Base-by-base conservation (phyloP, 1,140 invertebrate genomes). In the Centruroides vittatus region DNA sequence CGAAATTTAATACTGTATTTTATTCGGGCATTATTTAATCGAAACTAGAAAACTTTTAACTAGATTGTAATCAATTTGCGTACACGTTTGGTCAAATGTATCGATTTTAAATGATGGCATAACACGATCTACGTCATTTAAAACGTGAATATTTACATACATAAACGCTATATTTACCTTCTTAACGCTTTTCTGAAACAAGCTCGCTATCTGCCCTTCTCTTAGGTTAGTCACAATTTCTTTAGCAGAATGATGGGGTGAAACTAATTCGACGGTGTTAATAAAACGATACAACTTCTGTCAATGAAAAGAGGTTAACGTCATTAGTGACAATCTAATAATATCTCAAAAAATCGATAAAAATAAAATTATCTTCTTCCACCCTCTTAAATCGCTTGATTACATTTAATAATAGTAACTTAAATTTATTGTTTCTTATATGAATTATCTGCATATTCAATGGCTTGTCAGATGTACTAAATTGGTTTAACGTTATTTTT, bases 181-280 rank as follows among this genome's bases (percentile, higher is more conserved):
- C 79, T 91, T 93, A 8, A 93, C 89, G 73, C 89, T 93, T 71
- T 95, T 95, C 73, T 93, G 89, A 71, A 95, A 95, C 23, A 95
- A 78, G 58, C 86, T 88, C 7, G 88, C 89, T 56, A 95, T 92
- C 71, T 95, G 89, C 58, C 89, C 88, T 70, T 90, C 87, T 64
- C 86, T 79, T 6, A 93, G 79, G 1, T 89, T 92, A 69, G 90
- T 85, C 3, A 93, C 86, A 62, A 95, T 78, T 76, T 94, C 90
- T 65, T 89, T 80, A 0, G 90, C 90, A 0, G 89, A 89, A 70
- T 93, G 89, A 73, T 93, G 88, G 0, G 90, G 89, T 23, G 88
- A 90, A 1, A 94, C 87, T 54, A 93, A 73, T 70, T 93, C 89
- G 49, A 92, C 89, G 70, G 89, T 93, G 70, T 91, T 93, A 67